Base-by-base conservation (phyloP, 2,113 vertebrate species). In the Paracanthobrama guichenoti region DNA sequence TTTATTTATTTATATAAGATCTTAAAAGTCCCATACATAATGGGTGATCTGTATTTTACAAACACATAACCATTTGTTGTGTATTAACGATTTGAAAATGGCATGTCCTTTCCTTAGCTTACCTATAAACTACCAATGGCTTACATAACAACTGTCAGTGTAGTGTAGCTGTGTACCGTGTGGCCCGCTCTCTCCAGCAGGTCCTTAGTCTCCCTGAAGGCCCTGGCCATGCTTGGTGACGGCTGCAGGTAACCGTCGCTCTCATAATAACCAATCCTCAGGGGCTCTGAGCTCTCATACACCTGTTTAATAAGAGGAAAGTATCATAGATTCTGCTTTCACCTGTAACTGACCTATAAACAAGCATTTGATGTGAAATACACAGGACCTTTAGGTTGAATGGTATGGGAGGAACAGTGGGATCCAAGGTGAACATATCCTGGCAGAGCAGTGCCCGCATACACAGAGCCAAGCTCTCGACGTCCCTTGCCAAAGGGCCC, bases 391-490 rank as follows among this genome's bases (percentile, higher is more conserved):
- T 76, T 78, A 92, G 86, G 2, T 94, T 88, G 60, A 99, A 99
- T 64, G 95, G 96, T 42, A 98, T 4, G 0, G 97, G 97, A 3
- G 97, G 97, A 59, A 98, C 92, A 0, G 91, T 93, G 86, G 97
- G 95, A 82, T 99, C 98, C 92, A 98, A 89, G 10, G 24, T 86
- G 89, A 98, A 99, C 96, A 99, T 94, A 87, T 98, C 92, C 42
- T 96, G 89, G 24, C 94, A 96, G 11, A 99, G 94, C 86, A 98
- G 88, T 0, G 97, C 97, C 92, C 91, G 93, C 95, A 99, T 94
- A 78, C 92, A 97, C 59, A 98, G 88, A 4, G 92, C 96, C 91
- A 99, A 92, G 87, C 97, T 96, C 88, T 97, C 96, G 87, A 98
- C 96, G 0, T 98, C 96, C 59, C 90, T 92, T 0, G 93, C 97